These are phyloP conservation scores for Mormyrus hasselquistii DNA, from an alignment of 2,797 vertebrate genomes.

Conservation along the genomic window DNA sequence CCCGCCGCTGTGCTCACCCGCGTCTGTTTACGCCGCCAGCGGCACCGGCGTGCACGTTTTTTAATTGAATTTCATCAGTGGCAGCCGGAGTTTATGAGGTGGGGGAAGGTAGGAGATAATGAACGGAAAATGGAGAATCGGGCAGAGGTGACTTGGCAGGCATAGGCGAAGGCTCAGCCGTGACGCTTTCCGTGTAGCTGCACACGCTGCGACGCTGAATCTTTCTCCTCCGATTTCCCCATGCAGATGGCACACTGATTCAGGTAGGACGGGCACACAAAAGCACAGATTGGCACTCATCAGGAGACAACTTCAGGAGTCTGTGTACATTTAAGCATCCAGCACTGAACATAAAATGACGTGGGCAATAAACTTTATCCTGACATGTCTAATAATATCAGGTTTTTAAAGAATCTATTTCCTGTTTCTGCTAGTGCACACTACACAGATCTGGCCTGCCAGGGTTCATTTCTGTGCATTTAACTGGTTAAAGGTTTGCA, in stretches of 20 bases:
- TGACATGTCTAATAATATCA: conserved; percentile 48
- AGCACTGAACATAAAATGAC: neutral
- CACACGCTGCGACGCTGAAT: neutral
- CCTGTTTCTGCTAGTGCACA: neutral
- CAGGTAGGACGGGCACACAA: neutral
- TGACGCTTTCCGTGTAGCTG: neutral
- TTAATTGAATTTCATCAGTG: conserved; percentile 15
- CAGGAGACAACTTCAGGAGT: neutral
- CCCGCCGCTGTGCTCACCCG: neutral
- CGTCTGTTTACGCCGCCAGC: conserved; percentile 9
- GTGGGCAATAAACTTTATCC: too few species aligned
- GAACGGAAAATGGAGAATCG: conserved; percentile 1
- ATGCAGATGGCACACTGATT: neutral
- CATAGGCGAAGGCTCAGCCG: neutral
- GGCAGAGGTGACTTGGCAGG: neutral
- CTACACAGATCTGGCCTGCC: neutral
- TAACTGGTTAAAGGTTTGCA: neutral
- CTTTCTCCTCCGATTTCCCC: neutral
- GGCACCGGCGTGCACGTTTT: neutral
- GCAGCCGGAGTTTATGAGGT: conserved; percentile 9
- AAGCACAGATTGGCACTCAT: neutral
- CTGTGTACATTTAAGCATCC: neutral
- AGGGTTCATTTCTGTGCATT: neutral
- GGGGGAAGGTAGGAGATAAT: conserved; percentile 23
- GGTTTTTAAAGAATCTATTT: neutral